Conservation (phyloP, 2,797 vertebrate genomes). For the Nothura maculosa region DNA sequence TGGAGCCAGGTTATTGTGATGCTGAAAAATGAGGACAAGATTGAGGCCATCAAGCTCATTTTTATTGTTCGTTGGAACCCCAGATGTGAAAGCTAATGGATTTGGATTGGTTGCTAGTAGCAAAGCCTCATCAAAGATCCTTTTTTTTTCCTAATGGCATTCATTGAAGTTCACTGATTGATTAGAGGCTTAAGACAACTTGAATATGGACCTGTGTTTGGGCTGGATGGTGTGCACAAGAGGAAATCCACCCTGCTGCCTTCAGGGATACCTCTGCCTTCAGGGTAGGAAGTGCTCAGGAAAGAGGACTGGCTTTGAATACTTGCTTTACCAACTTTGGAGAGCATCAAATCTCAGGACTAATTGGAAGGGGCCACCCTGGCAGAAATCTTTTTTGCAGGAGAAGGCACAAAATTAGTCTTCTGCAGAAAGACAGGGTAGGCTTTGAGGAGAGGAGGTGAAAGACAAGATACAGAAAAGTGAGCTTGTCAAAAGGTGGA, state of each 20-base stretch:
- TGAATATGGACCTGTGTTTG: constrained; percentile 73
- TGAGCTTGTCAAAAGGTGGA: background rate
- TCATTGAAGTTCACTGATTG: constrained; percentile 81
- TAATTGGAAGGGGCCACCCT: background rate
- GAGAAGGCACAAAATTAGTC: background rate
- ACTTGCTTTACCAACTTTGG: background rate
- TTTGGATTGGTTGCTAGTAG: constrained; percentile 80
- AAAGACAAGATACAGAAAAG: background rate
- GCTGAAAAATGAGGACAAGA: constrained; percentile 82
- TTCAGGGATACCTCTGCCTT: constrained; percentile 37
- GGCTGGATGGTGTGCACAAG: constrained; percentile 35
- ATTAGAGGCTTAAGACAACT: constrained; percentile 73
- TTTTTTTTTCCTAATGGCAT: constrained; percentile 76
- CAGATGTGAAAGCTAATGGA: constrained; percentile 83
- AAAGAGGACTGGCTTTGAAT: background rate
- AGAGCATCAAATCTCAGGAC: background rate
- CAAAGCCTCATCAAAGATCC: constrained; percentile 80
- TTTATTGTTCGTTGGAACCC: constrained; percentile 80
- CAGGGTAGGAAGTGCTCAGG: constrained; percentile 9
- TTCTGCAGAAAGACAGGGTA: background rate
- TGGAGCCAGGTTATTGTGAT: constrained; percentile 79
- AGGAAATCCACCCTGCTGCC: constrained; percentile 65
- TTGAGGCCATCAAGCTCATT: constrained; percentile 81
- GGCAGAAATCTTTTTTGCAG: fast-evolving
- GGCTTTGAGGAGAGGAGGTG: background rate